Percentiles rank a stretch among this genome's conserved stretches.
Conservation (phyloP, 1,140 invertebrate species). For the Megathymus violae region DNA sequence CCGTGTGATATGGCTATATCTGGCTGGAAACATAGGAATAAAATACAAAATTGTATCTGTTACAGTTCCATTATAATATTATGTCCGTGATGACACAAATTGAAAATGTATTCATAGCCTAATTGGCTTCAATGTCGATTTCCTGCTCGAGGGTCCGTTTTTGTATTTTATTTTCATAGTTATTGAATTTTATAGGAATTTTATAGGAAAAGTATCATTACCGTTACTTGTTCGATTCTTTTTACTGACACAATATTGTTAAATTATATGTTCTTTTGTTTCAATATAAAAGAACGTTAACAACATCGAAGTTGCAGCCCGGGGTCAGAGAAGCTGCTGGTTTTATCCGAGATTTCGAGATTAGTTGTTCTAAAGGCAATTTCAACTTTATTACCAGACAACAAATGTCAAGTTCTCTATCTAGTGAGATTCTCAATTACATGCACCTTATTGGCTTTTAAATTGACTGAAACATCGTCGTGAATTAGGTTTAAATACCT, state of each 20-base stretch:
- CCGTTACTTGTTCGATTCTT: neutral
- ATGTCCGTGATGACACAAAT: too few relatives aligned
- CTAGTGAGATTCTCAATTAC: neutral
- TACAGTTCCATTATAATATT: too few relatives aligned
- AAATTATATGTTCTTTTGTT: neutral
- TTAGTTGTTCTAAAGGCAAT: neutral
- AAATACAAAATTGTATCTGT: too few relatives aligned
- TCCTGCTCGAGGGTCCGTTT: too few relatives aligned
- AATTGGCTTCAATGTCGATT: too few relatives aligned
- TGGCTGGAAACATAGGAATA: too few relatives aligned
- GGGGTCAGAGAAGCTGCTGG: neutral
- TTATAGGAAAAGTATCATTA: neutral
- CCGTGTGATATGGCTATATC: too few relatives aligned
- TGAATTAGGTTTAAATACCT: neutral
- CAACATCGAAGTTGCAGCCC: neutral
- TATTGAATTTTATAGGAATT: neutral
- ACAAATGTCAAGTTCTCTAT: neutral
- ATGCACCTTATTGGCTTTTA: conserved; percentile 6
- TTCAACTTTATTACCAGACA: neutral
- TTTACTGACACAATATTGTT: neutral
- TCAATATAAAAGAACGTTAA: neutral
- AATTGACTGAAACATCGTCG: neutral
- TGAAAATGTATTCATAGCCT: too few relatives aligned
- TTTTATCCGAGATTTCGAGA: neutral
- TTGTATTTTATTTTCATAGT: too few relatives aligned